These are phyloP conservation scores for Conops quadrifasciatus DNA, from an alignment of 2,888 invertebrate species.

Conservation along the genomic window DNA sequence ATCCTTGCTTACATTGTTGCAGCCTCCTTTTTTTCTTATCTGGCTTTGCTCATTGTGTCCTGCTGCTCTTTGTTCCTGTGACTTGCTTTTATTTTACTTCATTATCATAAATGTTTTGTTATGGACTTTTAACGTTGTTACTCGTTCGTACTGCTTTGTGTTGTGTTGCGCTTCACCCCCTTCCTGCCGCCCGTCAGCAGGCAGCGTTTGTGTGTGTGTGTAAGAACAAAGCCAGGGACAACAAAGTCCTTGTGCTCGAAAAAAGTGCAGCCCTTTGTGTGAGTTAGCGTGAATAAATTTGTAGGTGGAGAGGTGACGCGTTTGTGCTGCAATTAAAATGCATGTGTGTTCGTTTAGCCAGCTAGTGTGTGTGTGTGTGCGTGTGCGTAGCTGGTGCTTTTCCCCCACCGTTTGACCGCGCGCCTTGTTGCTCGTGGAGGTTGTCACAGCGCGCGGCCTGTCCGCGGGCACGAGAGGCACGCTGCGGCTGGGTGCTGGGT, in stretches of 20 bases:
- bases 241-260: slow-evolving; percentile 20
- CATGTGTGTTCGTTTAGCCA: slow-evolving; percentile 12
- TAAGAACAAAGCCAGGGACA: slow-evolving; percentile 32
- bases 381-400: not conserved
- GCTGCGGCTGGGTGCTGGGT: not conserved
- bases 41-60: slow-evolving; percentile 24
- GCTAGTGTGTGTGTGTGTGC: slow-evolving; percentile 8
- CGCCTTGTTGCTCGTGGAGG: slow-evolving; percentile 40
- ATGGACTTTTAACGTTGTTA: slow-evolving; percentile 29
- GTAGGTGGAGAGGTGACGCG: not conserved
- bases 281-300: not conserved
- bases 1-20: not conserved
- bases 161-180: slow-evolving; percentile 4
- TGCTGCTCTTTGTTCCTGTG: slow-evolving; percentile 20
- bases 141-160: slow-evolving; percentile 37
- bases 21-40: not conserved
- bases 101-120: slow-evolving; percentile 47
- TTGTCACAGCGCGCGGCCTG: not conserved
- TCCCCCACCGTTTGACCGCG: slow-evolving; percentile 47
- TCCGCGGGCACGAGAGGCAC: not conserved
- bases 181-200: slow-evolving; percentile 12
- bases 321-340: not conserved
- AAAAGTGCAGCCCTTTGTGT: not conserved
- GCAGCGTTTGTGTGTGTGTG: slow-evolving; percentile 31
- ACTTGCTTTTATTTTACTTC: slow-evolving; percentile 44